Base-by-base conservation (phyloP, 1,140 invertebrate genomes). In the Caenorhabditis tropicalis region DNA sequence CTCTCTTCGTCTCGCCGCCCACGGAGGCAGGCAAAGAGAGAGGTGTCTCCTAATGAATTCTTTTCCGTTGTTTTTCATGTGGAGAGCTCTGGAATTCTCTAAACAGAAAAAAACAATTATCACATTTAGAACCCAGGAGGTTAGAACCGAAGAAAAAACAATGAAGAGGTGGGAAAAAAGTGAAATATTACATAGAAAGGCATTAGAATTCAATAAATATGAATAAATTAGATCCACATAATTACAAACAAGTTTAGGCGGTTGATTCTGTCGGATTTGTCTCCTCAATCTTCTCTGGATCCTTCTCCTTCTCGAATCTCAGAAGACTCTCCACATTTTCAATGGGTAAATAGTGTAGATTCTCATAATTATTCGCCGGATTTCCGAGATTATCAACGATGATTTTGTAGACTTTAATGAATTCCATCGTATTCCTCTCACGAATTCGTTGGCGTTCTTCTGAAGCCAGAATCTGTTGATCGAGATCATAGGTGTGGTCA, bases 401-500 rank as follows among this genome's bases (percentile, higher is more conserved):
- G 5, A 74, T 21, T 43, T 74, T 74, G 36, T 74, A 74, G 3
- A 74, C 65, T 74, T 74, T 74, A n/a, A 74, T 39, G 65, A 74
- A 74, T 43, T 74, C 65, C 19, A 74, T 10, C 0, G 36, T 74
- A 19, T 74, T 74, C 24, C 65, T 5, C n/a, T 74, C 65, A 29
- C 65, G 65, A 10, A 74, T 74, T 74, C 15, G n/a, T 74, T 74
- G 65, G 7, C 65, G 65, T 74, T 74, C 65, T 74, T 74, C 65
- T 24, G 65, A 74, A 1, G 65, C 33, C 36, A 74, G 15, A 43
- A 74, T 74, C 10, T 74, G 65, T 24, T 74, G 65, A 46, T 74
- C 65, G n/a, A 74, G 33, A 74, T 74, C 65, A 46, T 74, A 74
- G n/a, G 65, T 74, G 36, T 74, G 65, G 65, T 74, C 65, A 24